These are phyloP conservation scores for Caenorhabditis brenneri DNA, from an alignment of 1,140 invertebrate species.

Conservation along the genomic window DNA sequence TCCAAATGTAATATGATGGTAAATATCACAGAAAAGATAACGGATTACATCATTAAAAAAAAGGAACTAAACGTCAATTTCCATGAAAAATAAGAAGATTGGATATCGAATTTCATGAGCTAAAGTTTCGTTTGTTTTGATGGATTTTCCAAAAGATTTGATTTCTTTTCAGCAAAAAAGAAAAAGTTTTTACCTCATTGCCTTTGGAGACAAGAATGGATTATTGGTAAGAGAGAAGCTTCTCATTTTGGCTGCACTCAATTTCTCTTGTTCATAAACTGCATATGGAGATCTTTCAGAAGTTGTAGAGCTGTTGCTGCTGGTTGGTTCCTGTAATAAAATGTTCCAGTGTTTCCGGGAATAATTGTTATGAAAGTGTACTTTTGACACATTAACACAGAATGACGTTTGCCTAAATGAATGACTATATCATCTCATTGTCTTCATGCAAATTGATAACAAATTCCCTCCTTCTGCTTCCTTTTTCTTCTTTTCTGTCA, in stretches of 20 bases:
- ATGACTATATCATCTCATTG: conserved; percentile 3
- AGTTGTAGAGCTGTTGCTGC: conserved; percentile 13
- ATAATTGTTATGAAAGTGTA: not conserved
- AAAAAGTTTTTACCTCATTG: conserved; percentile 21
- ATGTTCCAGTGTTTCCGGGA: not conserved
- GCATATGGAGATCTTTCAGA: conserved; percentile 25
- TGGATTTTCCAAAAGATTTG: not conserved
- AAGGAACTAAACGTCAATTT: too few species aligned
- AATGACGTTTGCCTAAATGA: not conserved
- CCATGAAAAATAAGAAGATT: not conserved
- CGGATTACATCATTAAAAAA: not conserved
- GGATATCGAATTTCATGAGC: not conserved
- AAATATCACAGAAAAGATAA: not conserved
- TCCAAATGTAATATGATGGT: not conserved
- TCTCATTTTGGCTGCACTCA: conserved; percentile 26
- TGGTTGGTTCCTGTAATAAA: conserved; percentile 19
- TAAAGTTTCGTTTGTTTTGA: not conserved
- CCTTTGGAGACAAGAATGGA: conserved; percentile 21
- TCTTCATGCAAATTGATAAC: conserved; percentile 40
- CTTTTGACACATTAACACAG: not conserved
- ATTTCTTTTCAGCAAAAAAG: too few species aligned
- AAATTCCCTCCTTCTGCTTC: not conserved
- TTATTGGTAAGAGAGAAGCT: conserved; percentile 20
- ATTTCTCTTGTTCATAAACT: conserved; percentile 24
- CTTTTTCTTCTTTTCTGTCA: not conserved